A percentile compares a stretch with the other conserved stretches of the same genome.
Conservation (phyloP, 2,797 vertebrate genomes). For the Garrulus glandarius region DNA sequence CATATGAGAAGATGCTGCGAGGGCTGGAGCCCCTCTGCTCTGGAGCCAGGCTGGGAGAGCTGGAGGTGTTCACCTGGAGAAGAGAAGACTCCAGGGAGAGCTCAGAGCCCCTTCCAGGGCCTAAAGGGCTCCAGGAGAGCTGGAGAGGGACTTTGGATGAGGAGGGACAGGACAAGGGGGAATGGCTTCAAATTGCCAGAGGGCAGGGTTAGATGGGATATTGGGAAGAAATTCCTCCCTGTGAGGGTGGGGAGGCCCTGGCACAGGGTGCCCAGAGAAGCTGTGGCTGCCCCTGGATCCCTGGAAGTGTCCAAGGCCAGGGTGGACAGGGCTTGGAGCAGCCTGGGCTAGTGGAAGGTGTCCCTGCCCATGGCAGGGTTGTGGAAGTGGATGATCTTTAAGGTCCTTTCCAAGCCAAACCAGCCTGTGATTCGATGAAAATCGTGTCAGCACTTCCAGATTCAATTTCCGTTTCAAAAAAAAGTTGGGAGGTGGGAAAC, state of each 20-base stretch:
- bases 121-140: neutral
- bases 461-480: neutral
- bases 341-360: accelerated
- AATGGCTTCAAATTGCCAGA: neutral
- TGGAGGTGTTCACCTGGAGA: neutral
- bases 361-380: neutral
- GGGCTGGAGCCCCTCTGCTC: neutral
- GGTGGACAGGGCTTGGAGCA: accelerated
- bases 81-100: accelerated
- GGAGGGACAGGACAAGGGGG: neutral
- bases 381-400: neutral
- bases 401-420: neutral
- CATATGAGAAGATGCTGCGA: accelerated
- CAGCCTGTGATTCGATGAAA: neutral
- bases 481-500: accelerated
- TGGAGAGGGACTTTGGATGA: neutral
- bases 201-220: accelerated
- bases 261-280: neutral
- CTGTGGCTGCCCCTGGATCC: neutral
- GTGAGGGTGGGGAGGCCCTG: accelerated
- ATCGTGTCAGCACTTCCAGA: neutral
- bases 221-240: accelerated
- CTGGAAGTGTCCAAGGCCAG: neutral
- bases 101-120: accelerated
- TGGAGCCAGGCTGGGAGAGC: neutral